phyloP scores from a whole-genome alignment of 2,113 vertebrate genomes.

The Phrynocephalus versicolor region DNA sequence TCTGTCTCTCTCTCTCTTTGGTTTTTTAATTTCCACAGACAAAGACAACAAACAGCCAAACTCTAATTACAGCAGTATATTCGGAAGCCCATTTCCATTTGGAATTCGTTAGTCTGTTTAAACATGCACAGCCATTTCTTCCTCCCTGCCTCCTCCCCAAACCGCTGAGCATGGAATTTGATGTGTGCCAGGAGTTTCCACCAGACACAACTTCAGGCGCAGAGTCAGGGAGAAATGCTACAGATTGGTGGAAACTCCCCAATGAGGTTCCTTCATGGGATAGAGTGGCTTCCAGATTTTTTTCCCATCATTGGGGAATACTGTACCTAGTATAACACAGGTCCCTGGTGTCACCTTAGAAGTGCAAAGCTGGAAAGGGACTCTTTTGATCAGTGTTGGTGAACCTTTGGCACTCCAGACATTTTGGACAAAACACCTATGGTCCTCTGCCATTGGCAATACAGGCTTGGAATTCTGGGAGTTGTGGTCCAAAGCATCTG shows the following conservation, averaged over 20 bases:
- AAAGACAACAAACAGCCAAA: constrained; percentile 71
- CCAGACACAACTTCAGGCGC: not conserved
- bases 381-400: too few relatives aligned
- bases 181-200: not conserved
- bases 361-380: too few relatives aligned
- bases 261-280: not conserved
- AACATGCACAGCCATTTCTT: constrained; percentile 66
- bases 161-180: not conserved
- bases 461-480: too few relatives aligned
- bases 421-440: too few relatives aligned
- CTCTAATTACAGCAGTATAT: constrained; percentile 68
- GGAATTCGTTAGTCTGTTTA: constrained; percentile 71
- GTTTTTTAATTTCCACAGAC: constrained; percentile 53
- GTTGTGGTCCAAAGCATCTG: too few relatives aligned
- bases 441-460: too few relatives aligned
- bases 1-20: not conserved
- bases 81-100: constrained; percentile 70
- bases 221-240: not conserved
- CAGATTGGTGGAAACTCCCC: not conserved
- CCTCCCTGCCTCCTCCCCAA: not conserved
- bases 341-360: too few relatives aligned
- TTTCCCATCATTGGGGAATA: too few relatives aligned
- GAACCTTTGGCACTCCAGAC: too few relatives aligned
- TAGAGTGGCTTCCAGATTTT: not conserved
- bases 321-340: not conserved